phyloP scores from a whole-genome alignment of 2,113 vertebrate genomes.

The Suncus etruscus region DNA sequence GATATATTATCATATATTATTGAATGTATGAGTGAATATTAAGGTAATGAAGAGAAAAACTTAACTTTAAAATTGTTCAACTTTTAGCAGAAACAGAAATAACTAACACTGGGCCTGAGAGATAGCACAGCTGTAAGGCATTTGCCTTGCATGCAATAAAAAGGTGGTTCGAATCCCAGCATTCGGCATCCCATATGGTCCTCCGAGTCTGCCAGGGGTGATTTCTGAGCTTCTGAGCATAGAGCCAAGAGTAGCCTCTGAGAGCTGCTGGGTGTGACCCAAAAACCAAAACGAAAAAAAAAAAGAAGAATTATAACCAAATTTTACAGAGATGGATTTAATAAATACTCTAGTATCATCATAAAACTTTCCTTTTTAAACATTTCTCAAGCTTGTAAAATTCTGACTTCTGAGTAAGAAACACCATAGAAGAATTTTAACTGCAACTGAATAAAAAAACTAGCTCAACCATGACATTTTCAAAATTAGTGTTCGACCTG shows the following conservation, averaged over 20 bases:
- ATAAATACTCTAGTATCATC: background rate
- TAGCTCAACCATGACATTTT: slow-evolving; percentile 60
- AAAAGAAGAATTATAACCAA: background rate
- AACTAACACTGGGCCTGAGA: background rate
- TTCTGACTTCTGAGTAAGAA: slow-evolving; percentile 33
- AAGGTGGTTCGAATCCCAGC: too few relatives aligned
- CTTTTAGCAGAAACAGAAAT: slow-evolving; percentile 53
- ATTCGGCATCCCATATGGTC: too few relatives aligned
- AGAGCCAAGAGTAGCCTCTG: too few relatives aligned
- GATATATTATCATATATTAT: slow-evolving; percentile 2
- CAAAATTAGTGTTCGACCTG: slow-evolving; percentile 34
- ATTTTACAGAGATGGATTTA: background rate
- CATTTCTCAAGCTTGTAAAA: background rate
- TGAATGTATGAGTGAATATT: slow-evolving; percentile 29
- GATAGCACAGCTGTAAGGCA: too few relatives aligned
- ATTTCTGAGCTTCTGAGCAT: too few relatives aligned
- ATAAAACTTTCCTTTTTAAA: too few relatives aligned
- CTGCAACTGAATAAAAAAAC: slow-evolving; percentile 41
- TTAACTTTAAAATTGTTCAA: slow-evolving; percentile 41
- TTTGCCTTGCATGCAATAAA: too few relatives aligned
- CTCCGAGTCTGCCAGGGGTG: too few relatives aligned
- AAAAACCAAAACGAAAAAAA: too few relatives aligned
- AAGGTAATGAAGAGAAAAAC: slow-evolving; percentile 23
- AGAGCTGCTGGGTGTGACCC: too few relatives aligned
- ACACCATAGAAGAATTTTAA: slow-evolving; percentile 51